phyloP scores from a whole-genome alignment of 2,888 invertebrate genomes.

The Ecliptopera silaceata region DNA sequence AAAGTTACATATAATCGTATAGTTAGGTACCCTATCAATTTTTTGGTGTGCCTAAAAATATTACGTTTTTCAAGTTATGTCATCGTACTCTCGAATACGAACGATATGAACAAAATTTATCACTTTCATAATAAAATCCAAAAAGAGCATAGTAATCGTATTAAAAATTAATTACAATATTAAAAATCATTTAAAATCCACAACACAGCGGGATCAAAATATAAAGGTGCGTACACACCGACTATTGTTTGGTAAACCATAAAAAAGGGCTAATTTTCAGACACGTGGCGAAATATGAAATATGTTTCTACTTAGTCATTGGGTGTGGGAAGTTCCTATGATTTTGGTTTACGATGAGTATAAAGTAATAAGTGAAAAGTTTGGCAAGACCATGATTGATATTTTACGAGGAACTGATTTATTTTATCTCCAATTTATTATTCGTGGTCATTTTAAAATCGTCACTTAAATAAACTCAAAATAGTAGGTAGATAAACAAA shows the following conservation, averaged over 20 bases:
- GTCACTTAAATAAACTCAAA: too few species aligned
- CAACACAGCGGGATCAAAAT: slow-evolving; percentile 13
- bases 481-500: not conserved
- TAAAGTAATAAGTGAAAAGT: too few species aligned
- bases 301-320: slow-evolving; percentile 26
- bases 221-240: slow-evolving; percentile 25
- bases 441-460: too few species aligned
- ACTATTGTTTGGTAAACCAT: slow-evolving; percentile 27
- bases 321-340: slow-evolving; percentile 19
- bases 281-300: slow-evolving; percentile 39
- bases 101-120: too few species aligned
- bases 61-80: too few species aligned
- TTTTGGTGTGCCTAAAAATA: too few species aligned
- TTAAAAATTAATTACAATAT: slow-evolving; percentile 17
- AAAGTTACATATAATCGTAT: too few species aligned
- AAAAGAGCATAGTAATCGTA: slow-evolving; percentile 15
- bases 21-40: too few species aligned
- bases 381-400: slow-evolving; percentile 2
- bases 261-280: slow-evolving; percentile 35
- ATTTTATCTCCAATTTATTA: too few species aligned
- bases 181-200: slow-evolving; percentile 27
- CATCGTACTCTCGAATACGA: too few species aligned
- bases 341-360: too few species aligned
- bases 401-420: too few species aligned
- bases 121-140: not conserved